Percentiles rank a stretch among this genome's conserved stretches.
phyloP scores from a whole-genome alignment of 2,888 invertebrate species.

The Erebia epiphron region DNA sequence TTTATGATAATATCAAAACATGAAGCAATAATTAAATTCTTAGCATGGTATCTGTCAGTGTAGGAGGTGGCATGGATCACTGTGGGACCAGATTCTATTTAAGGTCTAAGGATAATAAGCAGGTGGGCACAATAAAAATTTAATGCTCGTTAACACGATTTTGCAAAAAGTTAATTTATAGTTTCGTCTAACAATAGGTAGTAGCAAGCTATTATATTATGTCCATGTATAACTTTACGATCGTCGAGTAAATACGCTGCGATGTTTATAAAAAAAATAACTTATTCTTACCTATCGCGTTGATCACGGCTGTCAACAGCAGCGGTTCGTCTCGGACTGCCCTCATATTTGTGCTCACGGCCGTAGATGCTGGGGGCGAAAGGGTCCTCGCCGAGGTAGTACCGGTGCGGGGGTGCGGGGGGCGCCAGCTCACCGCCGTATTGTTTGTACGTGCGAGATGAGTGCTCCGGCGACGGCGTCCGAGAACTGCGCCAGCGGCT shows the following conservation, averaged over 20 bases:
- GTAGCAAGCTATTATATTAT: slow-evolving; percentile 22
- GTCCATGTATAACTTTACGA: slow-evolving; percentile 16
- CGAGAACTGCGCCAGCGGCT: slow-evolving; percentile 84
- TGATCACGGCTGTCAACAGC: slow-evolving; percentile 70
- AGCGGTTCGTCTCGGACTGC: slow-evolving; percentile 80
- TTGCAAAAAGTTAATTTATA: slow-evolving; percentile 26
- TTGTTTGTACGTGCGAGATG: slow-evolving; percentile 77
- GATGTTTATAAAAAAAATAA: slow-evolving; percentile 16
- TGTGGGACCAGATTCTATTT: slow-evolving; percentile 72
- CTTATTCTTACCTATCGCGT: slow-evolving; percentile 72
- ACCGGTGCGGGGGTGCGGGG: slow-evolving; percentile 86
- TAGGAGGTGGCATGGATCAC: slow-evolving; percentile 62
- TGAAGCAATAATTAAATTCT: slow-evolving; percentile 67
- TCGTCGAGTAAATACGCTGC: background rate
- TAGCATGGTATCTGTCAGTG: slow-evolving; percentile 53
- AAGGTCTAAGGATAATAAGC: slow-evolving; percentile 50
- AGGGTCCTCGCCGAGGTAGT: slow-evolving; percentile 94
- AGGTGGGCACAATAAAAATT: slow-evolving; percentile 41
- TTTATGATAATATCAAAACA: slow-evolving; percentile 63
- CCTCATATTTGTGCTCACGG: slow-evolving; percentile 92
- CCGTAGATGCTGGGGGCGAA: slow-evolving; percentile 93
- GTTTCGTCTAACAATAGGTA: slow-evolving; percentile 17
- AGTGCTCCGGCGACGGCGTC: slow-evolving; percentile 84
- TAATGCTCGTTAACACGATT: slow-evolving; percentile 37
- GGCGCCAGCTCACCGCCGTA: slow-evolving; percentile 78